phyloP scores from a whole-genome alignment of 1,140 invertebrate genomes.

The Zaprionus nigranus region DNA sequence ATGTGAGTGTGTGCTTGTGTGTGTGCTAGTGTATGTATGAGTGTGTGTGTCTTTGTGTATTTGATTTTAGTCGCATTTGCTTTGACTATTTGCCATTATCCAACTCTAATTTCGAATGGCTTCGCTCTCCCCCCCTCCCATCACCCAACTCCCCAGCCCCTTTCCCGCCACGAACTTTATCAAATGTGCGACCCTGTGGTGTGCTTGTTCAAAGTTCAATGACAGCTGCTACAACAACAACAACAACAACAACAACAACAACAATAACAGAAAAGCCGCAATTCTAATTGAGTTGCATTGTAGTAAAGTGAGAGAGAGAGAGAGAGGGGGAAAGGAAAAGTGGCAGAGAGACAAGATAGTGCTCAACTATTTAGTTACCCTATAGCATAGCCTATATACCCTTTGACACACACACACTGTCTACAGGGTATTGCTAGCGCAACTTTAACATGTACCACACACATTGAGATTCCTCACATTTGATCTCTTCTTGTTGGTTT shows the following conservation, averaged over 20 bases:
- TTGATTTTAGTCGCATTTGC: slow-evolving; percentile 35
- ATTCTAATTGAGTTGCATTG: slow-evolving; percentile 67
- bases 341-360: background rate
- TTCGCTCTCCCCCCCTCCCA: background rate
- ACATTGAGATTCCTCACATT: slow-evolving; percentile 10
- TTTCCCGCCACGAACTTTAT: background rate
- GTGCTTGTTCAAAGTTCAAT: slow-evolving; percentile 66
- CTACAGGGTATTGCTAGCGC: slow-evolving; percentile 5
- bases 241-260: slow-evolving; percentile 29
- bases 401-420: background rate
- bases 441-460: slow-evolving; percentile 7
- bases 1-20: slow-evolving; percentile 21
- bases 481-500: slow-evolving; percentile 38
- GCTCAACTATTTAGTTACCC: background rate
- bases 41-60: slow-evolving; percentile 18
- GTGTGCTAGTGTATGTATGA: slow-evolving; percentile 18
- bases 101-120: slow-evolving; percentile 41
- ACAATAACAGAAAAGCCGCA: slow-evolving; percentile 18
- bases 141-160: background rate
- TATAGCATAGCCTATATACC: background rate
- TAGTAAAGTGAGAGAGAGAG: slow-evolving; percentile 23
- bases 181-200: slow-evolving; percentile 22
- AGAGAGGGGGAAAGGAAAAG: background rate
- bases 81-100: slow-evolving; percentile 51
- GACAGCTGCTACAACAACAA: slow-evolving; percentile 56